phyloP scores from a whole-genome alignment of 2,113 vertebrate species.

The Ochotona princeps region DNA sequence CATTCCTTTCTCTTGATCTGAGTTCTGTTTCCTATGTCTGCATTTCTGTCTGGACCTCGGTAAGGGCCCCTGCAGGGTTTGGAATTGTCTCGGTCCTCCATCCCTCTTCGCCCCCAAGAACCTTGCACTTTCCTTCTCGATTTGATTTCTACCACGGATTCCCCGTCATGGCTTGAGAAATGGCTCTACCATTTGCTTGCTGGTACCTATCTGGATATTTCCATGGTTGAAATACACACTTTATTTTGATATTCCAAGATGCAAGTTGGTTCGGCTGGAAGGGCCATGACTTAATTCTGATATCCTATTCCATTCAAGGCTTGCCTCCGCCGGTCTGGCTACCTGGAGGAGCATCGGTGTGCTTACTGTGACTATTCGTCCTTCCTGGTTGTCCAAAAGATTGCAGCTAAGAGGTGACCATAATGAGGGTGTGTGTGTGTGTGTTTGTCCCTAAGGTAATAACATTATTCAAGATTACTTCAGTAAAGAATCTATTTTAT shows the following conservation, averaged over 20 bases:
- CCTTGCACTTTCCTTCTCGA: neutral
- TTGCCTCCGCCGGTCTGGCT: neutral
- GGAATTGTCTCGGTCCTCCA: neutral
- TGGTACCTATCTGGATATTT: neutral
- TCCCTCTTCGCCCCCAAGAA: neutral
- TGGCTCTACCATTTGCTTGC: neutral
- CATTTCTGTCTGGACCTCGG: neutral
- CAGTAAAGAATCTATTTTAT: neutral
- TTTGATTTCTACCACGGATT: neutral
- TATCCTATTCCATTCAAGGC: neutral
- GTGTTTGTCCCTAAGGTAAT: neutral
- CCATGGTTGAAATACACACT: neutral
- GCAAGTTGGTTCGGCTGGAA: neutral
- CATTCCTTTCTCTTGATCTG: neutral
- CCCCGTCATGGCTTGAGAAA: neutral
- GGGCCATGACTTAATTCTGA: neutral
- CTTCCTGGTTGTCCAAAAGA: neutral
- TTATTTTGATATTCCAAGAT: neutral
- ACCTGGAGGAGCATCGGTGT: neutral
- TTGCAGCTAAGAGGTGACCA: neutral
- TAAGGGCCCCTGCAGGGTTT: accelerated
- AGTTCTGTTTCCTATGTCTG: neutral
- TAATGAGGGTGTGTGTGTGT: neutral
- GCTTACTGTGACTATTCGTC: neutral
- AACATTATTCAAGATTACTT: slow-evolving; percentile 24